Base-by-base conservation (phyloP, 2,113 vertebrate genomes). In the Sebastes schlegelii region DNA sequence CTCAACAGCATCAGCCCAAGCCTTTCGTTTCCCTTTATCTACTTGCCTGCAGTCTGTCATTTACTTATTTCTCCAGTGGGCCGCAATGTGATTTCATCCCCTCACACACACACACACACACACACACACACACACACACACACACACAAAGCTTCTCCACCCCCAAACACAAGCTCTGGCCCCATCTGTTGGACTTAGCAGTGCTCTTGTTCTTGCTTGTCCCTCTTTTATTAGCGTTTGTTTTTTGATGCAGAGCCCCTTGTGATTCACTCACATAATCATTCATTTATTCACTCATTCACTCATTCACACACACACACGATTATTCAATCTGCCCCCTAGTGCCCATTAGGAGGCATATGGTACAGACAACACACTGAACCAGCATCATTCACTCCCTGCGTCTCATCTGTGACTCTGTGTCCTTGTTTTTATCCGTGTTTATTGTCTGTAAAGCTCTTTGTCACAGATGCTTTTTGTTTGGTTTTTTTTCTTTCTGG, bases 21-120 rank as follows among this genome's bases (percentile, higher is more conserved):
- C 73, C 85, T 78, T 76, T 69, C 64, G 16, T 88, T 72, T 63
- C 67, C 79, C 69, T 85, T 86, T 88, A 90, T 91, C 89, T 90
- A 80, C 82, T 85, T 61, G 71, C 69, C 79, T 86, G 83, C 84
- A 88, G 84, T 77, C 77, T 91, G 87, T 88, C 81, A 90, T 91
- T 90, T 91, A 82, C 71, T 84, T 81, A 84, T 90, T 82, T 89
- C 72, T 86, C 85, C 57, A 88, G 83, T 64, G 86, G 74, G n/a
- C 49, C 71, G 46, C 34, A 79, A 34, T 74, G 67, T 74, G 72
- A 86, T 80, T 79, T 89, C 72, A 78, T 42, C 54, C 65, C 40
- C 26, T 48, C 61, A 17, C 73, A 64, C 45, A 57, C 62, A 46
- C 76, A 63, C 62, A 58, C 45, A 79, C 23, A 42, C 17, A 57